Evolutionary conservation across 2,113 vertebrate species (phyloP).

Genomic region (Oplegnathus fasciatus): DNA sequence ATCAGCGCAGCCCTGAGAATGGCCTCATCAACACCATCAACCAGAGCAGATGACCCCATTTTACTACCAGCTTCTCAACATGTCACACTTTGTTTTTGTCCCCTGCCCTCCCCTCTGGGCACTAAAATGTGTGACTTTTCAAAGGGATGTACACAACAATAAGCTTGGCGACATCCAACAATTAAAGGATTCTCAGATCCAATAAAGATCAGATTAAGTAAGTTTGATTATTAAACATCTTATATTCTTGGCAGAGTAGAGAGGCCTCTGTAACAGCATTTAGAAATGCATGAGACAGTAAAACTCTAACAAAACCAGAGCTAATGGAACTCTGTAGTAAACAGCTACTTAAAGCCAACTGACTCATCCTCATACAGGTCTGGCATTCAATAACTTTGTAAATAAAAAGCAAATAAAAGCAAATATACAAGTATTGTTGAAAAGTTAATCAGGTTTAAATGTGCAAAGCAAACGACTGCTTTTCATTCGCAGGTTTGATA

Average conservation of each 20-base stretch:
- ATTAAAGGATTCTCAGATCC: not conserved
- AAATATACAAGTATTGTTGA: not conserved
- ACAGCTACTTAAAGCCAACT: not conserved
- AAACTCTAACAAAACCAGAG: not conserved
- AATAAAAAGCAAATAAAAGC: too few relatives aligned
- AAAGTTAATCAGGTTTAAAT: not conserved
- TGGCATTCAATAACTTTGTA: not conserved
- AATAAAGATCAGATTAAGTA: not conserved
- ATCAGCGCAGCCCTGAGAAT: not conserved
- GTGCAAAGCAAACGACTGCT: not conserved
- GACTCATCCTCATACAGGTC: slow-evolving; percentile 2
- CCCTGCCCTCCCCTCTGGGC: not conserved
- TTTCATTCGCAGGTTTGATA: not conserved
- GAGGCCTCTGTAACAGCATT: not conserved
- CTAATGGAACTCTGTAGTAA: not conserved
- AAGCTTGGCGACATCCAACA: not conserved
- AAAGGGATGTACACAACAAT: not conserved
- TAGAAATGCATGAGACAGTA: not conserved
- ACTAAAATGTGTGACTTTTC: not conserved
- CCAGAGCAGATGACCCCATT: not conserved
- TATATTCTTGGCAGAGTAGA: not conserved
- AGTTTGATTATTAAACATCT: not conserved
- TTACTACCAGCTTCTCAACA: not conserved
- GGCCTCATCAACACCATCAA: not conserved
- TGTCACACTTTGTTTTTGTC: not conserved